These are phyloP conservation scores for Spisula subtruncata DNA, from an alignment of 2,888 invertebrate genomes.

Conservation along the genomic window DNA sequence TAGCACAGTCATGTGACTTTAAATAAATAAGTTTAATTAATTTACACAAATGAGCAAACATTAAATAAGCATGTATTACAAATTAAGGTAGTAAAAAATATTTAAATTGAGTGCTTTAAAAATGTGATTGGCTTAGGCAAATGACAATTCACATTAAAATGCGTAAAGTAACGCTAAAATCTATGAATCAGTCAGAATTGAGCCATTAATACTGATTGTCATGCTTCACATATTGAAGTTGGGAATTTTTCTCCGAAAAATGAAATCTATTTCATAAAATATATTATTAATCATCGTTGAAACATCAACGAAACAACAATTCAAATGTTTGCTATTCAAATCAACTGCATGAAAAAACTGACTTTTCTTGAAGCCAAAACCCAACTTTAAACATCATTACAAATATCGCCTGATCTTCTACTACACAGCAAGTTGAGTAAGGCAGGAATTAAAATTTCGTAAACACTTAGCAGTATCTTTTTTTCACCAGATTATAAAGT, in stretches of 20 bases:
- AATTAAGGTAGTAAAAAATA: not conserved
- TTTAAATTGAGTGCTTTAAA: not conserved
- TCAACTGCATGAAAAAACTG: constrained; percentile 3
- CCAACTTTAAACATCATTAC: not conserved
- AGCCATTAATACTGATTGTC: not conserved
- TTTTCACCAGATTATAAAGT: not conserved
- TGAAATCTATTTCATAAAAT: not conserved
- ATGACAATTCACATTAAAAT: not conserved
- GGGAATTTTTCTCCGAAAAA: not conserved
- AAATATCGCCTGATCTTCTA: not conserved
- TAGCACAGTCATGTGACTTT: not conserved
- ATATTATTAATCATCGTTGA: no score
- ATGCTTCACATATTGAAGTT: not conserved
- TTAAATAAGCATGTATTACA: constrained; percentile 1
- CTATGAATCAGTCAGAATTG: not conserved
- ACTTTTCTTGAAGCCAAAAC: not conserved
- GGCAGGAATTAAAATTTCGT: not conserved
- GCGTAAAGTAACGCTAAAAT: not conserved
- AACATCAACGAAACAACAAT: not conserved
- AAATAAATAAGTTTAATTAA: not conserved
- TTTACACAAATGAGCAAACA: not conserved
- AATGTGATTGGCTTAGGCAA: not conserved
- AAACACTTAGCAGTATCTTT: not conserved
- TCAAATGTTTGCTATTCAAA: not conserved
- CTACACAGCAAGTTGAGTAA: not conserved